These are phyloP conservation scores for Sternarchorhynchus goeldii DNA, from an alignment of 2,797 vertebrate species.

Conservation along the genomic window DNA sequence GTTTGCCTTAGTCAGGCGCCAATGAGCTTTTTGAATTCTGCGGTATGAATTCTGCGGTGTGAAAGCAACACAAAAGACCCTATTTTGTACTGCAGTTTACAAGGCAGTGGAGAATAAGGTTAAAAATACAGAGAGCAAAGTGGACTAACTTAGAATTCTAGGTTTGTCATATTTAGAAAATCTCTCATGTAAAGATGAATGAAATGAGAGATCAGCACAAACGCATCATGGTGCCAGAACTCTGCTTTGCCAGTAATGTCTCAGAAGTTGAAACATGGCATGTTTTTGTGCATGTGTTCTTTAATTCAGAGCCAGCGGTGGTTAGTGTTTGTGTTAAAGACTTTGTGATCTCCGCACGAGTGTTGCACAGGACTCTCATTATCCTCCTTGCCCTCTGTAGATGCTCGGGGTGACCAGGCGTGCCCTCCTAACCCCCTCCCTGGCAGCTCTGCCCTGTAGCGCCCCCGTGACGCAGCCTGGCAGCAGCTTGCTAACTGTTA, in stretches of 20 bases:
- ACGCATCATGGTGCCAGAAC: no score
- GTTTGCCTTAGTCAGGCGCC: constrained; percentile 9
- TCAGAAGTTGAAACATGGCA: not conserved
- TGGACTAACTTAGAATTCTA: no score
- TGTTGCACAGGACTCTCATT: no score
- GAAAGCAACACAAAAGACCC: constrained; percentile 3
- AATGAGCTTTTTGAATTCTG: not conserved
- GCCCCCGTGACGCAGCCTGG: constrained; percentile 19
- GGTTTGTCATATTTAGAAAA: not conserved
- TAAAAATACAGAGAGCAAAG: no score
- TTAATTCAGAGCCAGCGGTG: no score
- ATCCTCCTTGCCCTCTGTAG: no score
- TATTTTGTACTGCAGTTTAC: constrained; percentile 4
- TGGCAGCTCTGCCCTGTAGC: constrained; percentile 28
- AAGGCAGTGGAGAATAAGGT: not conserved
- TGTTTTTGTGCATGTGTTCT: not conserved
- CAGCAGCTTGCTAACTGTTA: constrained; percentile 57
- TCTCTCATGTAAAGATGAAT: no score
- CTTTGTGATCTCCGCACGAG: no score
- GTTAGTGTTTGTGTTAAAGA: no score
- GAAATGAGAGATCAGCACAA: no score
- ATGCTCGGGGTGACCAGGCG: no score
- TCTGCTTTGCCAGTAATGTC: not conserved
- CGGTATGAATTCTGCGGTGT: not conserved
- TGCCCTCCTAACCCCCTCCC: not conserved